Conservation (phyloP, 2,888 invertebrate species). For the Omphaloscelis lunosa region DNA sequence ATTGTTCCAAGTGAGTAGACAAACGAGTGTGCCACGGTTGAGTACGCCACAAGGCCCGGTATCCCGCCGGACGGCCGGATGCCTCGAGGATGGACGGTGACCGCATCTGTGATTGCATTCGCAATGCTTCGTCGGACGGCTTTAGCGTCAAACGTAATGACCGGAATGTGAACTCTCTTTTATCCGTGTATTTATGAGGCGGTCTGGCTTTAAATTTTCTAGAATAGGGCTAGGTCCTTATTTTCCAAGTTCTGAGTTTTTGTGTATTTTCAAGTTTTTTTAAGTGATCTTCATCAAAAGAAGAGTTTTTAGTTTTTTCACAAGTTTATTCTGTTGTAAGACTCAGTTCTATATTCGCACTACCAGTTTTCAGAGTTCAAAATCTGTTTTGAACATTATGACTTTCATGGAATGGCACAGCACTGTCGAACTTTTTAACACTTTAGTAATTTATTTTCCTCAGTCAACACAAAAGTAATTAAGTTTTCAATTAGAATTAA, state of each 20-base stretch:
- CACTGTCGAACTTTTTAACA: background rate
- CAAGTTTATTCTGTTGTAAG: background rate
- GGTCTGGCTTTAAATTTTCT: background rate
- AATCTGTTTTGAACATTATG: background rate
- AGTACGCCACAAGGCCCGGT: constrained; percentile 44
- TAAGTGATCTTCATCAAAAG: too few relatives aligned
- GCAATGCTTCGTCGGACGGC: constrained; percentile 50
- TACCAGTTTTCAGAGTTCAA: background rate
- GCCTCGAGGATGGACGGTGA: constrained; percentile 60
- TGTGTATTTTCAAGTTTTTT: too few relatives aligned
- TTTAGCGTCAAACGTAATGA: constrained; percentile 57
- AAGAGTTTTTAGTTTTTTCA: background rate
- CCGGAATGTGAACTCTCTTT: constrained; percentile 51
- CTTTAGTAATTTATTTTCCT: background rate
- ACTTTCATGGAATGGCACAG: background rate
- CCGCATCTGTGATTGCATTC: constrained; percentile 72
- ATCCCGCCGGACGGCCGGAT: constrained; percentile 56
- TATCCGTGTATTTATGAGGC: constrained; percentile 41
- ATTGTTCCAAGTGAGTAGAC: constrained; percentile 57
- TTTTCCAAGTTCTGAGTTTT: too few relatives aligned
- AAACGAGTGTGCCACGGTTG: constrained; percentile 51
- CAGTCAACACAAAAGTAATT: too few relatives aligned
- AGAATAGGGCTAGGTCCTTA: too few relatives aligned
- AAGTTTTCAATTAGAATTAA: background rate
- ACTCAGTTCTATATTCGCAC: background rate